Percentiles rank a stretch among this genome's conserved stretches.
Evolutionary conservation across 92 coral and sea anemone genomes (phyloP).

Genomic region (Epizoanthus fatuus): DNA sequence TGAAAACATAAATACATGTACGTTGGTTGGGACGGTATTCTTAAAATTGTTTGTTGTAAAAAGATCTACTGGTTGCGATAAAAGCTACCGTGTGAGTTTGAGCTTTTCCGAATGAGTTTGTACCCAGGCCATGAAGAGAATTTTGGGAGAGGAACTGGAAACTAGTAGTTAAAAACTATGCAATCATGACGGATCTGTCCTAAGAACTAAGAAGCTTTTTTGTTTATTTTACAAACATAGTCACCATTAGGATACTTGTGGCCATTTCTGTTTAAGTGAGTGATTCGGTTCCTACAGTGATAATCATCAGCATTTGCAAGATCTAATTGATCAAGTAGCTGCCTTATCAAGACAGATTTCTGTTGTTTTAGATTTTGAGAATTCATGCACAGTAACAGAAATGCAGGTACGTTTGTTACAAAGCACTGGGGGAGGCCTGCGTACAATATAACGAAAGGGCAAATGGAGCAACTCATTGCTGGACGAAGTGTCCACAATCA

Average conservation of each 20-base stretch:
- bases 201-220: no score
- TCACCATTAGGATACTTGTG: not conserved
- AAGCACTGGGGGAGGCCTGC: slow-evolving; percentile 51
- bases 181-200: no score
- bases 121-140: no score
- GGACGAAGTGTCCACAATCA: not conserved
- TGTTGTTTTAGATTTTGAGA: slow-evolving; percentile 5
- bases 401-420: slow-evolving; percentile 3
- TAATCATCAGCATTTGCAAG: not conserved
- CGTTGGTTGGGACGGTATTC: no score
- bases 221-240: no score
- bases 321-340: slow-evolving; percentile 11
- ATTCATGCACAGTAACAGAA: not conserved
- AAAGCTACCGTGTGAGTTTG: no score
- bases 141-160: no score
- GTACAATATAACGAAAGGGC: slow-evolving; percentile 27
- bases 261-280: slow-evolving; percentile 10
- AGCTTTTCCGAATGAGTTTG: no score
- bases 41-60: no score
- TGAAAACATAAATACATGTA: no score
- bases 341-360: slow-evolving; percentile 15
- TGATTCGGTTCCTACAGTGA: not conserved
- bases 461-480: slow-evolving; percentile 47
- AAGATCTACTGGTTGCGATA: no score
- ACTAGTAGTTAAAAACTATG: no score